Conservation (phyloP, 2,888 invertebrate genomes). For the Pardosa pseudoannulata region DNA sequence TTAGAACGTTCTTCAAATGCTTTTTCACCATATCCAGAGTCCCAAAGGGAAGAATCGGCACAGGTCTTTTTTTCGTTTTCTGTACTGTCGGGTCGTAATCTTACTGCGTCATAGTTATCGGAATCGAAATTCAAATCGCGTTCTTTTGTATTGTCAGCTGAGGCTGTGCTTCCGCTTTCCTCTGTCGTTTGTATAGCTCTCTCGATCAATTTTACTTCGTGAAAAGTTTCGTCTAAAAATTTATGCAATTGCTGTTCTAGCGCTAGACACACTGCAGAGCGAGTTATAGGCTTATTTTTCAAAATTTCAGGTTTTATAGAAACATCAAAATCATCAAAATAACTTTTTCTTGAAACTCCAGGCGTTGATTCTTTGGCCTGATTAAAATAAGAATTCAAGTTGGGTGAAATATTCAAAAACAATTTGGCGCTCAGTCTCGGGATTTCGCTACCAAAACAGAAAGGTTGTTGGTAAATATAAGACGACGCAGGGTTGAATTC, state of each 20-base stretch:
- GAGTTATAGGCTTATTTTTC: constrained; percentile 7
- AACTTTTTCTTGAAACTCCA: not conserved
- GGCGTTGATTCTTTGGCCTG: not conserved
- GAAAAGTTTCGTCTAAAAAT: not conserved
- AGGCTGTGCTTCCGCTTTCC: not conserved
- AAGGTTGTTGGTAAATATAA: constrained; percentile 6
- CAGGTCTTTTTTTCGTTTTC: not conserved
- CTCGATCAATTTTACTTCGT: not conserved
- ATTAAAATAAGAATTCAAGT: not conserved
- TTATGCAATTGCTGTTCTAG: not conserved
- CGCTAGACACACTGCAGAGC: not conserved
- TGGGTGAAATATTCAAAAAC: not conserved
- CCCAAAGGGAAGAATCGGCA: not conserved
- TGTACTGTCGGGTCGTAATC: not conserved
- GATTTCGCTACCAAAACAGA: not conserved
- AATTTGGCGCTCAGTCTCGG: not conserved
- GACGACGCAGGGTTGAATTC: not conserved
- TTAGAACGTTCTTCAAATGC: not conserved
- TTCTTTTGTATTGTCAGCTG: not conserved
- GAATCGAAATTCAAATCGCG: not conserved
- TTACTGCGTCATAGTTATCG: not conserved
- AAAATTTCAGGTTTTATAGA: not conserved
- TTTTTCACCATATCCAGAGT: not conserved
- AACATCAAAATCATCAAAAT: not conserved
- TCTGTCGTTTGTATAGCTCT: not conserved